phyloP scores from a whole-genome alignment of 2,113 vertebrate genomes.

The Sylvia atricapilla region DNA sequence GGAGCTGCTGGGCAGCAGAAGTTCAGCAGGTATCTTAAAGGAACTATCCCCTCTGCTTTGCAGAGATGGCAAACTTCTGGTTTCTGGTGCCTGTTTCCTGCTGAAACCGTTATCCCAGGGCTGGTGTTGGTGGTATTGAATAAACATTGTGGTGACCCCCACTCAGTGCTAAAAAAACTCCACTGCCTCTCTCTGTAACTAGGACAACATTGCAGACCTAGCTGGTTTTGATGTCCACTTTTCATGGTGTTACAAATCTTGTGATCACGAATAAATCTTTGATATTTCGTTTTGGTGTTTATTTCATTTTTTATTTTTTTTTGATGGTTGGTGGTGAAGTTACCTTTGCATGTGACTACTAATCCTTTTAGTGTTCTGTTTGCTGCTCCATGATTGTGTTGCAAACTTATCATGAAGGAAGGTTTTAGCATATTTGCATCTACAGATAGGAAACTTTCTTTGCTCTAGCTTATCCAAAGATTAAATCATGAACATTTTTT shows the following conservation, averaged over 20 bases:
- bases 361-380: not conserved
- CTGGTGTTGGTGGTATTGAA: fast-evolving
- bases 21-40: not conserved
- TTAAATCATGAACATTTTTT: not conserved
- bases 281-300: not conserved
- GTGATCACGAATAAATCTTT: not conserved
- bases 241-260: not conserved
- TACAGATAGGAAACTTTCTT: not conserved
- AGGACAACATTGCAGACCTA: not conserved
- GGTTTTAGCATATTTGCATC: not conserved
- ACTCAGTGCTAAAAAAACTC: not conserved
- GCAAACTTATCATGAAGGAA: not conserved
- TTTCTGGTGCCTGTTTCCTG: not conserved
- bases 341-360: not conserved
- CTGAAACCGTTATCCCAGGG: not conserved
- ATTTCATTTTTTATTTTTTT: not conserved
- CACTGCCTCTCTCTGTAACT: not conserved
- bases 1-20: not conserved
- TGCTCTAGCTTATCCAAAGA: not conserved
- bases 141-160: not conserved
- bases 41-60: not conserved
- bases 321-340: not conserved
- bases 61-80: not conserved
- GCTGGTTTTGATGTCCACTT: fast-evolving
- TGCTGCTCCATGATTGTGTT: not conserved